Conservation (phyloP, 53 echinoderm and acorn worm species). For the Glandiceps talaboti region DNA sequence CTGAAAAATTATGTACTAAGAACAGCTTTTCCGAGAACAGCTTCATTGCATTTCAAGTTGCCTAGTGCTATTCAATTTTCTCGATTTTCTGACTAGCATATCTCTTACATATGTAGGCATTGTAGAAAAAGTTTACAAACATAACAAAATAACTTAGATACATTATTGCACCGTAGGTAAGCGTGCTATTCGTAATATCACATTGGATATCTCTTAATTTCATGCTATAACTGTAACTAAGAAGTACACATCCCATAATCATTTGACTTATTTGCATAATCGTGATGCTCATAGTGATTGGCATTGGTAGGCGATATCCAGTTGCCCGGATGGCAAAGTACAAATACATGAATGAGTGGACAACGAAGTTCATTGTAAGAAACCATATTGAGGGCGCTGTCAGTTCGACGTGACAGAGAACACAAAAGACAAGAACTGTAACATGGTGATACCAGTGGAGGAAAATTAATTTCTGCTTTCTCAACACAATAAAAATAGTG, state of each 20-base stretch:
- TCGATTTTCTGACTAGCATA: no score
- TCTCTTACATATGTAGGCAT: constrained; percentile 51
- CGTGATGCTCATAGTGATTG: constrained; percentile 23
- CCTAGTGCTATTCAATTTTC: no score
- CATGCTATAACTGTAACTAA: constrained; percentile 33
- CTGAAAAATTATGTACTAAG: no score
- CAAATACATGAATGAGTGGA: no score
- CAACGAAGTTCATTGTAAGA: no score
- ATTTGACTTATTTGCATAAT: constrained; percentile 30
- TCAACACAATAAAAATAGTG: no score
- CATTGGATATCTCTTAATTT: constrained; percentile 29
- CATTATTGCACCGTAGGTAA: constrained; percentile 36
- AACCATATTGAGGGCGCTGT: constrained; percentile 20
- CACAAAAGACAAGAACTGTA: constrained; percentile 52
- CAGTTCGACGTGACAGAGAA: constrained; percentile 26
- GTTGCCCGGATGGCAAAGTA: constrained; percentile 27
- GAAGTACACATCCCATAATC: constrained; percentile 24
- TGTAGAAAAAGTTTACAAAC: constrained; percentile 71
- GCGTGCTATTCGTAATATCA: no score
- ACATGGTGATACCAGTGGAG: constrained; percentile 95
- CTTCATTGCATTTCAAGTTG: no score
- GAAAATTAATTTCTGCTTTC: constrained; percentile 79
- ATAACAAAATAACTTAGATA: constrained; percentile 77
- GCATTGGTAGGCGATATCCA: constrained; percentile 14
- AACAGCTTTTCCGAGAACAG: no score